phyloP scores from a whole-genome alignment of 2,888 invertebrate genomes.

The Chloroclysta siterata region DNA sequence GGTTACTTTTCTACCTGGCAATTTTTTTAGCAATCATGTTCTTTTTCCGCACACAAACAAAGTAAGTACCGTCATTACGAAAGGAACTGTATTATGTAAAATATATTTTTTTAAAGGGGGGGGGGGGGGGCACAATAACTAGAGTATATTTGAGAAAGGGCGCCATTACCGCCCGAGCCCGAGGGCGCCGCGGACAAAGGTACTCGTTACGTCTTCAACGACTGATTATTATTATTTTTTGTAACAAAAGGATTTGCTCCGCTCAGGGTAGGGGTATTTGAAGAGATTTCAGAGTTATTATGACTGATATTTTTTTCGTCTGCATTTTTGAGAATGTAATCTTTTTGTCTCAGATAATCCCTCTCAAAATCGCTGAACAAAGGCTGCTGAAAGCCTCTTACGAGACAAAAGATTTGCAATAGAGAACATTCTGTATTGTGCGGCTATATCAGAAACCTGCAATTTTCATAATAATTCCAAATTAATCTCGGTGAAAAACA shows the following conservation, averaged over 20 bases:
- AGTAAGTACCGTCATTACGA: slow-evolving; percentile 14
- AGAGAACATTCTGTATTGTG: slow-evolving; percentile 13
- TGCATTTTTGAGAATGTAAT: slow-evolving; percentile 29
- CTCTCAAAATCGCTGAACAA: slow-evolving; percentile 25
- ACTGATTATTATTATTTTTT: slow-evolving; percentile 66
- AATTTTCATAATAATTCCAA: not conserved
- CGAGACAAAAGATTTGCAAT: slow-evolving; percentile 29
- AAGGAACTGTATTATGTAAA: slow-evolving; percentile 23
- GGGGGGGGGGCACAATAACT: slow-evolving; percentile 54
- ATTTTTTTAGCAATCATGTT: slow-evolving; percentile 6
- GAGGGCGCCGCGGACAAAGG: slow-evolving; percentile 60
- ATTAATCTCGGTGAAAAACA: not conserved
- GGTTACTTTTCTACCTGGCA: not conserved
- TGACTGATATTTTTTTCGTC: slow-evolving; percentile 22
- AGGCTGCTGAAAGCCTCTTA: slow-evolving; percentile 26
- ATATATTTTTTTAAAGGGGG: slow-evolving; percentile 26
- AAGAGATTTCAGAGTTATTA: slow-evolving; percentile 20
- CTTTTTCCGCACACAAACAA: slow-evolving; percentile 15
- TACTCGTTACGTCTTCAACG: slow-evolving; percentile 60
- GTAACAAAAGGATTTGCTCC: slow-evolving; percentile 62
- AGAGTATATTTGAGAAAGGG: slow-evolving; percentile 58
- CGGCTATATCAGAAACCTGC: slow-evolving; percentile 9
- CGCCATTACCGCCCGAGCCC: slow-evolving; percentile 49
- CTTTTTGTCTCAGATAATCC: slow-evolving; percentile 32
- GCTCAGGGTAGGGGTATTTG: slow-evolving; percentile 36